A percentile compares a stretch with the other conserved stretches of the same genome.
Evolutionary conservation across 2,888 invertebrate species (phyloP).

Genomic region (Leptinotarsa haldemani): DNA sequence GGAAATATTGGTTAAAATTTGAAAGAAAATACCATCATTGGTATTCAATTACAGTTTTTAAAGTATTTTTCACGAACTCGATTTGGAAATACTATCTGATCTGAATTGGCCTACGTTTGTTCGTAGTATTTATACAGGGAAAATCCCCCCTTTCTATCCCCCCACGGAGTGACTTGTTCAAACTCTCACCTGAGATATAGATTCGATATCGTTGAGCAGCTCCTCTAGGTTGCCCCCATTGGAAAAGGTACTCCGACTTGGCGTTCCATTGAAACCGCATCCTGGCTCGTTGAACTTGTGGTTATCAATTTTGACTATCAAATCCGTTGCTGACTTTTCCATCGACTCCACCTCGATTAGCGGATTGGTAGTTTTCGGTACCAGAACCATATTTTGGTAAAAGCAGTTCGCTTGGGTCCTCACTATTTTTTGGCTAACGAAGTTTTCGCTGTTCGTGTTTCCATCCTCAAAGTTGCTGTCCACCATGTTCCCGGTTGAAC

Average conservation of each 20-base stretch:
- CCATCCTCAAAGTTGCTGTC: constrained; percentile 20
- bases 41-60: too few relatives aligned
- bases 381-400: constrained; percentile 54
- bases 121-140: too few relatives aligned
- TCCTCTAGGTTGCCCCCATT: constrained; percentile 75
- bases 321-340: constrained; percentile 59
- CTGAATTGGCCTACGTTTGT: background rate
- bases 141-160: background rate
- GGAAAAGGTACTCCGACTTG: constrained; percentile 60
- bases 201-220: constrained; percentile 76
- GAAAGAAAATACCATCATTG: too few relatives aligned
- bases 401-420: constrained; percentile 52
- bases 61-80: too few relatives aligned
- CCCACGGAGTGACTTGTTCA: background rate
- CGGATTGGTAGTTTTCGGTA: constrained; percentile 46
- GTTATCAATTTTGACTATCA: constrained; percentile 64
- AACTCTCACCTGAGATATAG: constrained; percentile 65
- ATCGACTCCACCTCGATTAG: constrained; percentile 46
- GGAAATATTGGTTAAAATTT: too few relatives aligned
- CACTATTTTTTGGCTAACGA: constrained; percentile 50
- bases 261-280: constrained; percentile 50
- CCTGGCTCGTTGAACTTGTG: constrained; percentile 54
- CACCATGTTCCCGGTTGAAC: constrained; percentile 28
- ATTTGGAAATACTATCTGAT: too few relatives aligned
- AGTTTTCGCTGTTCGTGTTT: constrained; percentile 26